phyloP scores from a whole-genome alignment of 2,797 vertebrate species.

The Tamandua tetradactyla region DNA sequence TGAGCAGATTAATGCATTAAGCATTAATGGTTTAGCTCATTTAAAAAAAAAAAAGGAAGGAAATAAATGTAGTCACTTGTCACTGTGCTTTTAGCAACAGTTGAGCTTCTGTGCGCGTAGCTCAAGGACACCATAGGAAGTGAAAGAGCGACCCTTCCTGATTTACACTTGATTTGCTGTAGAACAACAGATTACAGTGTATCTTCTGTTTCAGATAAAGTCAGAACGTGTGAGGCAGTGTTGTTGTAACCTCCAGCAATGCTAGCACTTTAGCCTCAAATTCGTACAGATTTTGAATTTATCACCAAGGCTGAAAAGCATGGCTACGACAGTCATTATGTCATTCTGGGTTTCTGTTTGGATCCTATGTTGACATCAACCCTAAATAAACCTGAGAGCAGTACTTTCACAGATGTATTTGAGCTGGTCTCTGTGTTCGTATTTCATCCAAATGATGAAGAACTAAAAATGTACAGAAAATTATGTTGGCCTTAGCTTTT shows the following conservation, averaged over 20 bases:
- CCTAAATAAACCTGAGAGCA: conserved; percentile 31
- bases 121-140: conserved; percentile 17
- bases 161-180: conserved; percentile 56
- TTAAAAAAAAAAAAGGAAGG: not conserved
- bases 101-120: conserved; percentile 34
- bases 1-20: not conserved
- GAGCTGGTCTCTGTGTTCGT: not conserved
- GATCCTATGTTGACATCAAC: not conserved
- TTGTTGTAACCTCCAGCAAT: not conserved
- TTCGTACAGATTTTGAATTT: conserved; percentile 56
- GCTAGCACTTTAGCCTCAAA: conserved; percentile 48
- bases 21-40: not conserved
- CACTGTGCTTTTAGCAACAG: conserved; percentile 36
- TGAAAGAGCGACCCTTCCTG: not conserved
- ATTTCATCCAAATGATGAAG: not conserved
- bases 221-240: not conserved
- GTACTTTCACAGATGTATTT: not conserved
- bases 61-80: conserved; percentile 29
- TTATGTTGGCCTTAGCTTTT: not conserved
- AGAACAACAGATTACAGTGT: conserved; percentile 23
- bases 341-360: not conserved
- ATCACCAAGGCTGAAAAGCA: conserved; percentile 22
- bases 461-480: conserved; percentile 16
- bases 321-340: not conserved
- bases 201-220: conserved; percentile 50